A percentile compares a stretch with the other conserved stretches of the same genome.
Conservation (phyloP, 2,888 invertebrate genomes). For the Heliothis peltigera region DNA sequence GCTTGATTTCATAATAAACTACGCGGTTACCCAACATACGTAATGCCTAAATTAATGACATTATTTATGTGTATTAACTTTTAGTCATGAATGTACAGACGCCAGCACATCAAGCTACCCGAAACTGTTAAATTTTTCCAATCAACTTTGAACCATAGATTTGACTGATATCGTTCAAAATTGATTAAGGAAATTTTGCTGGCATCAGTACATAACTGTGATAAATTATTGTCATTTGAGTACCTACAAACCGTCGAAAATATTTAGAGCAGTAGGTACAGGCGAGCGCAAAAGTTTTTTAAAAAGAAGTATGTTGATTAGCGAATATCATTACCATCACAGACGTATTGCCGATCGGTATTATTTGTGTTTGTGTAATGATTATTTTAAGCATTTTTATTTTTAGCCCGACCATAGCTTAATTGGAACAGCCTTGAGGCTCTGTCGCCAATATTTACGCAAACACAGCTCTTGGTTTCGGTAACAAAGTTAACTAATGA, state of each 20-base stretch:
- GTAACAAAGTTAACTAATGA: conserved; percentile 72
- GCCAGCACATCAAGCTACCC: too few species aligned
- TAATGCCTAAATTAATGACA: conserved; percentile 33
- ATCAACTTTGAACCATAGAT: too few species aligned
- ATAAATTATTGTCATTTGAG: conserved; percentile 14
- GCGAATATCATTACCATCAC: conserved; percentile 35
- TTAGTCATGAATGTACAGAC: conserved; percentile 29
- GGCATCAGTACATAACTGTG: not conserved
- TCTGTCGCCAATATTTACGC: conserved; percentile 80
- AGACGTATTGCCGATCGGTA: conserved; percentile 48
- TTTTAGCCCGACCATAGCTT: conserved; percentile 63
- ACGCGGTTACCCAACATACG: conserved; percentile 36
- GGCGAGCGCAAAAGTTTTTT: conserved; percentile 12
- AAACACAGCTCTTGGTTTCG: conserved; percentile 67
- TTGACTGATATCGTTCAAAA: too few species aligned
- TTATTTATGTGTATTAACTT: conserved; percentile 22
- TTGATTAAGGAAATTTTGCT: too few species aligned
- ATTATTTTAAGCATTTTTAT: conserved; percentile 65
- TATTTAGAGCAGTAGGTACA: conserved; percentile 1
- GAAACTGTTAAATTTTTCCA: too few species aligned
- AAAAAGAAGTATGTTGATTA: conserved; percentile 28
- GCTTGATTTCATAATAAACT: conserved; percentile 47
- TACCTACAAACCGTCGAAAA: not conserved
- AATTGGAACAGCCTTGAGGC: conserved; percentile 78
- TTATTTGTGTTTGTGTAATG: conserved; percentile 56